Evolutionary conservation across 2,888 invertebrate species (phyloP).

Genomic region (Eurytoma californica): DNA sequence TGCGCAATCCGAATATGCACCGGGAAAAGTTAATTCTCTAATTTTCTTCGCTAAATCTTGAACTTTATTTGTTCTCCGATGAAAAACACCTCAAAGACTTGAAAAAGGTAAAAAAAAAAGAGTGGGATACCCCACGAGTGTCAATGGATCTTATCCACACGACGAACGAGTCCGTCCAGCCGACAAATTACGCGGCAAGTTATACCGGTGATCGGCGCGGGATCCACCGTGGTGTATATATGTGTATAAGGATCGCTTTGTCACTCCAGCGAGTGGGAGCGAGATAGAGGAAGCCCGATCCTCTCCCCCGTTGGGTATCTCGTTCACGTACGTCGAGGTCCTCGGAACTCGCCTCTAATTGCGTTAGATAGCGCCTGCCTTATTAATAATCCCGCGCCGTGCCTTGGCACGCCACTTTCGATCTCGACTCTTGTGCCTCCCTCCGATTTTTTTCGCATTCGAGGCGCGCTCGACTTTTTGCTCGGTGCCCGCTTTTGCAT

Average conservation of each 20-base stretch:
- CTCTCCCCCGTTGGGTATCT: slow-evolving; percentile 57
- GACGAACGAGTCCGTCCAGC: slow-evolving; percentile 42
- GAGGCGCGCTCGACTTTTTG: background rate
- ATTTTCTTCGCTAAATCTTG: slow-evolving; percentile 5
- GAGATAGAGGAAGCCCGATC: slow-evolving; percentile 4
- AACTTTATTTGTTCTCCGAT: background rate
- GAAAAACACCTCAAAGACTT: background rate
- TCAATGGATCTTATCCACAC: slow-evolving; percentile 56
- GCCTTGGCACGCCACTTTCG: slow-evolving; percentile 56
- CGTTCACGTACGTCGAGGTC: slow-evolving; percentile 60
- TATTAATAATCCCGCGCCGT: slow-evolving; percentile 72
- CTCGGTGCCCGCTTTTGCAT: slow-evolving; percentile 41
- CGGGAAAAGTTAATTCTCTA: background rate
- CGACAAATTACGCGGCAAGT: slow-evolving; percentile 59
- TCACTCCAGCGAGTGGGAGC: slow-evolving; percentile 40
- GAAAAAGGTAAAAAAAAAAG: background rate
- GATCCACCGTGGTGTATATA: slow-evolving; percentile 22
- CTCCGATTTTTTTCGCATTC: slow-evolving; percentile 12
- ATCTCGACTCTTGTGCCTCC: slow-evolving; percentile 28
- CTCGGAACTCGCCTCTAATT: slow-evolving; percentile 69
- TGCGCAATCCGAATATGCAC: too few relatives aligned
- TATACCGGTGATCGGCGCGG: slow-evolving; percentile 9
- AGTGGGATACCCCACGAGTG: background rate
- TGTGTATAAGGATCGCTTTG: slow-evolving; percentile 51
- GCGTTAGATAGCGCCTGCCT: slow-evolving; percentile 73